Conservation (phyloP, 2,797 vertebrate genomes). For the Anabacerthia variegaticeps region DNA sequence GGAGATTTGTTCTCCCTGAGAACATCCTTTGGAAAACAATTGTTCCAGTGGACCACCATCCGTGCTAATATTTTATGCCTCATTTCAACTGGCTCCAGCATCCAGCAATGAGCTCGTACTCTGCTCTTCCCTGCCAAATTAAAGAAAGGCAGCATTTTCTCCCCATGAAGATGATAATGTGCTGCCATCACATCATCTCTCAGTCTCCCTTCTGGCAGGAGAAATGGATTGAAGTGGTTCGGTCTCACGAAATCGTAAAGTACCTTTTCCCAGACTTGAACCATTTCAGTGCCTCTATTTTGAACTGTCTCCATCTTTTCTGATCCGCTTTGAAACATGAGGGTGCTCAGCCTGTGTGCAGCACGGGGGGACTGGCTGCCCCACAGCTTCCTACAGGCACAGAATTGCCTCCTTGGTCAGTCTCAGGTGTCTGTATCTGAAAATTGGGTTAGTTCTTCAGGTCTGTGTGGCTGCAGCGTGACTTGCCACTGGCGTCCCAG, state of each 20-base stretch:
- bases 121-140: neutral
- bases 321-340: neutral
- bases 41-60: neutral
- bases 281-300: neutral
- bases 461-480: neutral
- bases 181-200: neutral
- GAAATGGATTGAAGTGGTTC: neutral
- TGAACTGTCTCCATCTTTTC: neutral
- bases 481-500: neutral
- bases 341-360: neutral
- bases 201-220: neutral
- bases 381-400: neutral
- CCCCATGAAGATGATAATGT: neutral
- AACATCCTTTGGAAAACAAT: neutral
- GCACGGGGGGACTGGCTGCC: neutral
- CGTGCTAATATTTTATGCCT: neutral
- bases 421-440: fast-evolving
- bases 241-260: neutral
- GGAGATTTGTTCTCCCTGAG: neutral
- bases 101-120: neutral
- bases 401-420: fast-evolving
- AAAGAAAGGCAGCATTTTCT: neutral
- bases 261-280: neutral
- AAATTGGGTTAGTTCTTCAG: neutral
- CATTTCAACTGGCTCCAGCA: neutral